Evolutionary conservation across 2,113 vertebrate genomes (phyloP), one percentile per base, ranked within the genome.

Genomic region (Triplophysa siluroides): DNA sequence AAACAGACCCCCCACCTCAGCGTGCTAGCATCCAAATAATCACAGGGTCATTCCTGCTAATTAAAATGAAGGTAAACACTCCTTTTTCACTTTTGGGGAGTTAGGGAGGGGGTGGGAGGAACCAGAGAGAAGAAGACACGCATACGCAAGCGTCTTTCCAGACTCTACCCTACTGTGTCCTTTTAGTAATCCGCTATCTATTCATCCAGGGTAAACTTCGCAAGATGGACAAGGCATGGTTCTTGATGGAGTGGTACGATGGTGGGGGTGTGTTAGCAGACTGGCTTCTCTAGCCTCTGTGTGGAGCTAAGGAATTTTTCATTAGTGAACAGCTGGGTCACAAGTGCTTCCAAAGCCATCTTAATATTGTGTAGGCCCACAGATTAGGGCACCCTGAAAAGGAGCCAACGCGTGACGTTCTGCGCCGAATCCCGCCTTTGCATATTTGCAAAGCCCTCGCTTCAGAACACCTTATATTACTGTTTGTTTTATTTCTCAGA

Each of bases 251-350:
- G 87, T 84, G 89, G 87, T 85, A 84, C 86, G 91, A 90, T n/a
- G 94, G 73, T 21, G 45, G 73, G 71, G 71, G 74, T 65, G 11
- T 54, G 43, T 65, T 65, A 64, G 74, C 60, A 47, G 61, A 50
- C 95, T 94, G 95, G 92, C 91, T 91, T 92, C 91, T 91, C 90
- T 93, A 93, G 95, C 95, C 96, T 93, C 92, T 90, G 92, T 91
- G 92, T 93, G 86, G 92, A 95, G 94, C 95, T 89, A 90, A 95
- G 96, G 96, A 98, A 98, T 98, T 96, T 97, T 98, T 97, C 96
- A 98, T 97, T 98, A 98, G 96, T 93, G 95, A 95, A 95, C 96
- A 98, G 95, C 96, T 96, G 96, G 95, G 95, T 96, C 95, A 95
- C 94, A 95, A 93, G 94, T 93, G 91, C 92, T 93, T 95, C 95